These are phyloP conservation scores for Leuciscus idus DNA, from an alignment of 2,113 vertebrate genomes.

Conservation along the genomic window DNA sequence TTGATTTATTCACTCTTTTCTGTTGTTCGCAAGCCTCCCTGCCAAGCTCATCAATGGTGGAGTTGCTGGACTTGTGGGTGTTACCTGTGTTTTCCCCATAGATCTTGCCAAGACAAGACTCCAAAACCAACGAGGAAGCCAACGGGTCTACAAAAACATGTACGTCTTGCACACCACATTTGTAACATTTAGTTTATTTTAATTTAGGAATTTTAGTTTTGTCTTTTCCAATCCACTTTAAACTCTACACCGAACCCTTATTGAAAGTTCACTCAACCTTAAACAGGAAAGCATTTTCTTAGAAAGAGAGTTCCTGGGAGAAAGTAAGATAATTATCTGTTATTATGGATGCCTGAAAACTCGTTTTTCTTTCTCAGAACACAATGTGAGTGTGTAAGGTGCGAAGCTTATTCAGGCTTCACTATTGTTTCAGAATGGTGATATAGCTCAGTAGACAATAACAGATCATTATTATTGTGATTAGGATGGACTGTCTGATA, in stretches of 20 bases:
- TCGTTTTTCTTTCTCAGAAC: not conserved
- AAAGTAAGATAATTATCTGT: not conserved
- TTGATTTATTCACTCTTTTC: not conserved
- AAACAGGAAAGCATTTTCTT: not conserved
- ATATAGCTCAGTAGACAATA: not conserved
- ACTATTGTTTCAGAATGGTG: not conserved
- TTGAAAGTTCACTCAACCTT: not conserved
- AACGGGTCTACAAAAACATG: conserved; percentile 82
- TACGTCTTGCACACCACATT: conserved; percentile 56
- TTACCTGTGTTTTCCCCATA: conserved; percentile 86
- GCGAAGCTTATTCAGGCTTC: not conserved
- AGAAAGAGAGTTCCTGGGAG: not conserved
- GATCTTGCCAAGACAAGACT: conserved; percentile 85
- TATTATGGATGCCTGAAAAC: not conserved
- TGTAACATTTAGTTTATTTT: not conserved
- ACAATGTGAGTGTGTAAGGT: not conserved
- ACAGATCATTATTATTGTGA: conserved; percentile 14
- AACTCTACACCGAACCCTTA: not conserved
- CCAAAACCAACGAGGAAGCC: conserved; percentile 82
- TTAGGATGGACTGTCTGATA: conserved; percentile 83
- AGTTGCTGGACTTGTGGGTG: conserved; percentile 82
- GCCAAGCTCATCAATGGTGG: conserved; percentile 86
- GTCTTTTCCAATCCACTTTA: not conserved
- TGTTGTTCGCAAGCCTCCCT: conserved; percentile 73
- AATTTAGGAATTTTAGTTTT: not conserved